These are phyloP conservation scores for Psilopsiagon aymara DNA, from an alignment of 2,113 vertebrate species.

Conservation along the genomic window DNA sequence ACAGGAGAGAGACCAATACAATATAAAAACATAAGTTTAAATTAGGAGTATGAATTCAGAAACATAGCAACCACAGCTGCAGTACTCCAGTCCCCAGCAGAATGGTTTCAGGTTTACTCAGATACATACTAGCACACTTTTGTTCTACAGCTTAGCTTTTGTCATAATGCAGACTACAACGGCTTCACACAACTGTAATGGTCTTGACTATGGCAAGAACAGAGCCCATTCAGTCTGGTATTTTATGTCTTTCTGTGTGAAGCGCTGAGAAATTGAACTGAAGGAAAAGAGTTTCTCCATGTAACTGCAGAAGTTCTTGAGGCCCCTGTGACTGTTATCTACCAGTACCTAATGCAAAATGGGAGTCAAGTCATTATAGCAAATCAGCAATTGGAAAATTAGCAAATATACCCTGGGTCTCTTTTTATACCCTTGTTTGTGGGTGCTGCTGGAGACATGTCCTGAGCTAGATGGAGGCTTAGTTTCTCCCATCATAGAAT, in stretches of 20 bases:
- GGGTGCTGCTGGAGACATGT: not conserved
- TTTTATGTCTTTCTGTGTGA: not conserved
- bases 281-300: not conserved
- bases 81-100: not conserved
- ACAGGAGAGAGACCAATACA: not conserved
- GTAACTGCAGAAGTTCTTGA: not conserved
- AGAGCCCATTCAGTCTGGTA: not conserved
- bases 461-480: not conserved
- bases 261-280: not conserved
- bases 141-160: not conserved
- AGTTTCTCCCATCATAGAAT: not conserved
- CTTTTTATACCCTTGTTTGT: not conserved
- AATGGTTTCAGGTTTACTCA: not conserved
- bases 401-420: not conserved
- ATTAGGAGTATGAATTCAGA: not conserved
- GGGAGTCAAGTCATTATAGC: not conserved
- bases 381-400: not conserved
- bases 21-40: not conserved
- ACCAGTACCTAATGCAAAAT: not conserved
- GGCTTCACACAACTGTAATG: not conserved
- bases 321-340: not conserved
- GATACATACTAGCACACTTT: not conserved
- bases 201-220: not conserved
- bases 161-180: not conserved
- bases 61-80: not conserved